These are phyloP conservation scores for Equus przewalskii DNA, from an alignment of 2,113 vertebrate species.

Conservation along the genomic window DNA sequence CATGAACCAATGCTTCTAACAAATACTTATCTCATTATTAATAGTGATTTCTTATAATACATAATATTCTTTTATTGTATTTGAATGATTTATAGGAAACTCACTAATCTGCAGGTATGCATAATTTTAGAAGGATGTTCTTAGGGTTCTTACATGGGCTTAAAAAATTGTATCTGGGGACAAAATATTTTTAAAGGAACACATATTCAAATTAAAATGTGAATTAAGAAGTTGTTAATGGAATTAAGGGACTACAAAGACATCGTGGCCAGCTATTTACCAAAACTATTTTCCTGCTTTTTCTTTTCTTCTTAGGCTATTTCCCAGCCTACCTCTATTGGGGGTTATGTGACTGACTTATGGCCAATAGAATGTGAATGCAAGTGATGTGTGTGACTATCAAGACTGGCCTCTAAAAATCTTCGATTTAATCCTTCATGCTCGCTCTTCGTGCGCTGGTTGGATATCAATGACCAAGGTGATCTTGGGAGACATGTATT, in stretches of 20 bases:
- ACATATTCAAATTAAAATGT: neutral
- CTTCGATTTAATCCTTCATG: neutral
- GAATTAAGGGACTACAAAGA: neutral
- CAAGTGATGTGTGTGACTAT: neutral
- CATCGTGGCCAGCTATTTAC: neutral
- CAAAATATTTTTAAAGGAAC: constrained; percentile 4
- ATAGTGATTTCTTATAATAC: neutral
- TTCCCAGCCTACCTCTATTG: neutral
- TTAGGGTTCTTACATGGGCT: neutral
- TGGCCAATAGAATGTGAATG: neutral
- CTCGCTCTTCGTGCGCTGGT: neutral
- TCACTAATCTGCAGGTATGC: neutral
- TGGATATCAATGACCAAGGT: neutral
- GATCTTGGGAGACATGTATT: neutral
- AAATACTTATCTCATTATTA: neutral
- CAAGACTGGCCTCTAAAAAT: neutral
- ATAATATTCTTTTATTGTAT: neutral
- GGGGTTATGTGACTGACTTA: neutral
- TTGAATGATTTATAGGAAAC: neutral
- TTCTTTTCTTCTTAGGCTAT: neutral
- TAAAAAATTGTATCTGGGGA: neutral
- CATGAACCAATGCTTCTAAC: neutral
- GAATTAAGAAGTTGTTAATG: neutral
- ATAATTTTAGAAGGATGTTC: neutral
- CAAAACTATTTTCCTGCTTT: neutral